phyloP scores from a whole-genome alignment of 2,113 vertebrate genomes.

The Epinephelus fuscoguttatus region DNA sequence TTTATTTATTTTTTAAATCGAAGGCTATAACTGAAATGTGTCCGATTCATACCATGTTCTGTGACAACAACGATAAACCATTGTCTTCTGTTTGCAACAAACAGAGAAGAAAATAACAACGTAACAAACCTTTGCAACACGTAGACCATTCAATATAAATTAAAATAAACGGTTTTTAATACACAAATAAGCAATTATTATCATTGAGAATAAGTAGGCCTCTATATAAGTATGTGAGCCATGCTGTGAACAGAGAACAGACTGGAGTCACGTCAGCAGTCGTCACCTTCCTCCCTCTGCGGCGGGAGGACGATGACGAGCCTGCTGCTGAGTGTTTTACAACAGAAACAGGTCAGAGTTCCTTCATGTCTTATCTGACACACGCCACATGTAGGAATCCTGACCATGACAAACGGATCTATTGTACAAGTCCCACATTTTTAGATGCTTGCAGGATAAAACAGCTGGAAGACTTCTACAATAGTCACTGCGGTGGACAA shows the following conservation, averaged over 20 bases:
- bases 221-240: conserved; percentile 72
- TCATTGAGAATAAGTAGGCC: conserved; percentile 73
- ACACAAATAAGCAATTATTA: conserved; percentile 76
- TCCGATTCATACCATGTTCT: conserved; percentile 75
- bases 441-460: conserved; percentile 56
- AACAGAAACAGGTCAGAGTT: conserved; percentile 33
- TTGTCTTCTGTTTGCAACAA: conserved; percentile 68
- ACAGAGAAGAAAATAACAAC: conserved; percentile 65
- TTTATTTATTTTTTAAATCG: conserved; percentile 76
- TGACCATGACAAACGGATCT: conserved; percentile 25
- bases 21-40: conserved; percentile 81
- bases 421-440: conserved; percentile 53
- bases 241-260: conserved; percentile 62
- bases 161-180: conserved; percentile 71
- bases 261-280: background rate
- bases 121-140: conserved; percentile 69
- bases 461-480: conserved; percentile 69
- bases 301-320: background rate
- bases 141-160: conserved; percentile 77
- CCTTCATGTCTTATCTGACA: background rate
- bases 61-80: conserved; percentile 68
- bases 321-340: conserved; percentile 6
- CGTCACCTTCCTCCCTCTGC: background rate
- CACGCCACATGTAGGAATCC: conserved; percentile 10
- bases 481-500: conserved; percentile 35